A percentile compares a stretch with the other conserved stretches of the same genome.
phyloP scores from a whole-genome alignment of 2,113 vertebrate genomes.

The Orthonyx spaldingii region DNA sequence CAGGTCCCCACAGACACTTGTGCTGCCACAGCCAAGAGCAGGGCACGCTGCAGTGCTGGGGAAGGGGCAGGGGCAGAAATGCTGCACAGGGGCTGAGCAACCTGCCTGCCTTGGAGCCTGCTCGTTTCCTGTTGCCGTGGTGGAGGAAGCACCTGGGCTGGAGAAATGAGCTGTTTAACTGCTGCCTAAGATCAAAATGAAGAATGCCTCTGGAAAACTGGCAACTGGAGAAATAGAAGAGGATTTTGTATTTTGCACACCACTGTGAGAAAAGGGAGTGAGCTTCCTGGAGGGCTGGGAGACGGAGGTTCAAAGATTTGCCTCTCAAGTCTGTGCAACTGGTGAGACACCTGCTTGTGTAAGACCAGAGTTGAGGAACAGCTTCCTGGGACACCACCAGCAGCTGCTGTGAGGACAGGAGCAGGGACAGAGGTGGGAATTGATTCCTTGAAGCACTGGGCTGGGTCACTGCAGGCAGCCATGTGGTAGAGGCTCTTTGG shows the following conservation, averaged over 20 bases:
- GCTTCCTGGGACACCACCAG: background rate
- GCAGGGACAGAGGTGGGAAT: background rate
- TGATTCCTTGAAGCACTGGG: background rate
- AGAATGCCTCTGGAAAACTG: background rate
- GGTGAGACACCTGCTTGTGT: background rate
- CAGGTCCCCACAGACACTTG: background rate
- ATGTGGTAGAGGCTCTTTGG: background rate
- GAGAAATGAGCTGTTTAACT: background rate
- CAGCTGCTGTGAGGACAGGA: background rate
- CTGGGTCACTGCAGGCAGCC: background rate
- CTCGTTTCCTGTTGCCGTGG: background rate
- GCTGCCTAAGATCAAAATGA: background rate
- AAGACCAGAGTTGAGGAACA: background rate
- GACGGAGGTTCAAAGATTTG: conserved; percentile 1
- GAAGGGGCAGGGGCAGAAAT: background rate
- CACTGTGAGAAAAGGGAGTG: conserved; percentile 16
- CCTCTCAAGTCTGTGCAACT: background rate
- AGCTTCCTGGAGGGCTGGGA: background rate
- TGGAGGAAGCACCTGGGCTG: background rate
- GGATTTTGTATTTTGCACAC: background rate
- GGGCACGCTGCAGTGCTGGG: fast-evolving
- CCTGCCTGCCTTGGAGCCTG: background rate
- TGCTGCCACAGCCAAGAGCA: background rate
- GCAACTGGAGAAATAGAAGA: background rate
- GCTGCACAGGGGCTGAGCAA: fast-evolving